Evolutionary conservation across 2,113 vertebrate genomes (phyloP).

Genomic region (Ochotona princeps): DNA sequence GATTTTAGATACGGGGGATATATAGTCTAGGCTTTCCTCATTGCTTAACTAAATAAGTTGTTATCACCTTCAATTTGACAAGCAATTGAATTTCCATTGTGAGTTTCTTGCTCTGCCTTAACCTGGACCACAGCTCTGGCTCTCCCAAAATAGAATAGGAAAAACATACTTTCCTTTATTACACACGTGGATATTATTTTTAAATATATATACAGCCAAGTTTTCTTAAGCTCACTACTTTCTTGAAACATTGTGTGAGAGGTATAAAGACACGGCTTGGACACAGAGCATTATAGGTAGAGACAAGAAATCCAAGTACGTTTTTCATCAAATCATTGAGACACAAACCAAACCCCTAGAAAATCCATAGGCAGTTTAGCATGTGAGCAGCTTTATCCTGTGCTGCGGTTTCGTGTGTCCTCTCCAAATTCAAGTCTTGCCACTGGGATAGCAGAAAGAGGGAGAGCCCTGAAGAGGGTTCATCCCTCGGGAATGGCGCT

Average conservation of each 20-base stretch:
- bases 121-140: background rate
- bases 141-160: background rate
- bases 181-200: background rate
- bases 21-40: background rate
- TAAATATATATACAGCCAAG: background rate
- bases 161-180: background rate
- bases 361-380: background rate
- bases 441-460: background rate
- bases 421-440: background rate
- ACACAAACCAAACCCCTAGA: conserved; percentile 16
- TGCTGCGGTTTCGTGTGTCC: background rate
- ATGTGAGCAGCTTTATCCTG: background rate
- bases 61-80: background rate
- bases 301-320: too few relatives aligned
- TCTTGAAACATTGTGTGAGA: conserved; percentile 4
- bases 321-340: background rate
- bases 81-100: background rate
- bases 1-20: background rate
- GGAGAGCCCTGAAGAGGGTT: background rate
- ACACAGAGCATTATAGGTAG: too few relatives aligned
- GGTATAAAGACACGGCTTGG: background rate
- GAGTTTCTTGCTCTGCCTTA: background rate
- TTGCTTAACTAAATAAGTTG: background rate
- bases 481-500: too few relatives aligned
- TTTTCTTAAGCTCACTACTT: background rate